Conservation (phyloP, 1,140 invertebrate species). For the Drosophila bocki region DNA sequence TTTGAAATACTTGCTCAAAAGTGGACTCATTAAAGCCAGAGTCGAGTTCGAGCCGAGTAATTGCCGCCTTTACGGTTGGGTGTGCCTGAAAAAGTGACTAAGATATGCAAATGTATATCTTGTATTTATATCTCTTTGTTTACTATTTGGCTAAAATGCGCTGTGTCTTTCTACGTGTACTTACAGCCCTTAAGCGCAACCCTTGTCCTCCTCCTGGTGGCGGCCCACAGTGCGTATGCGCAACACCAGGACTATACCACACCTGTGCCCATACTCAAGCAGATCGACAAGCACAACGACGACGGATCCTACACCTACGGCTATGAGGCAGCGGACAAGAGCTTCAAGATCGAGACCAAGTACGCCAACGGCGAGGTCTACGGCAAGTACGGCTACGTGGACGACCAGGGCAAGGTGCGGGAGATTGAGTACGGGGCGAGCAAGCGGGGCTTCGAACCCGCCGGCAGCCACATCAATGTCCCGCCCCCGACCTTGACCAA, state of each 20-base stretch:
- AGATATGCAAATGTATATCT: slow-evolving; percentile 1
- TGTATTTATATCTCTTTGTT: slow-evolving; percentile 1
- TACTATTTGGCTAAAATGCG: not conserved
- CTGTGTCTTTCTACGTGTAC: not conserved
- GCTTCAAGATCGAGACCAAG: slow-evolving; percentile 96
- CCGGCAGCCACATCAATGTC: slow-evolving; percentile 92
- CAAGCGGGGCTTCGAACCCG: slow-evolving; percentile 93
- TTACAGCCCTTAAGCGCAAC: slow-evolving; percentile 15
- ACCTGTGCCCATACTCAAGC: slow-evolving; percentile 92
- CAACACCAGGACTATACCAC: slow-evolving; percentile 86
- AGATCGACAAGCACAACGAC: slow-evolving; percentile 94
- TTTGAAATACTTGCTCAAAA: slow-evolving; percentile 23
- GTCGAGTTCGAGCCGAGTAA: slow-evolving; percentile 12
- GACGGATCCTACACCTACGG: slow-evolving; percentile 95
- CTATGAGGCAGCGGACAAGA: slow-evolving; percentile 95
- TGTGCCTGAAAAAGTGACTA: slow-evolving; percentile 7
- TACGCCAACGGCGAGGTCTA: slow-evolving; percentile 92
- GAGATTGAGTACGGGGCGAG: slow-evolving; percentile 95
- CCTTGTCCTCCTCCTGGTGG: slow-evolving; percentile 35
- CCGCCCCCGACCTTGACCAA: slow-evolving; percentile 89
- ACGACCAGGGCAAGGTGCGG: slow-evolving; percentile 91
- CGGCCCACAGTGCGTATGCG: slow-evolving; percentile 64
- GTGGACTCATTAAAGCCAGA: slow-evolving; percentile 19
- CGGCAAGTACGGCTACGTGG: slow-evolving; percentile 89
- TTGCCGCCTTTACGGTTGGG: slow-evolving; percentile 12